Percentiles rank a stretch among this genome's conserved stretches.
phyloP scores from a whole-genome alignment of 1,140 invertebrate genomes.

The Bombus breviceps region DNA sequence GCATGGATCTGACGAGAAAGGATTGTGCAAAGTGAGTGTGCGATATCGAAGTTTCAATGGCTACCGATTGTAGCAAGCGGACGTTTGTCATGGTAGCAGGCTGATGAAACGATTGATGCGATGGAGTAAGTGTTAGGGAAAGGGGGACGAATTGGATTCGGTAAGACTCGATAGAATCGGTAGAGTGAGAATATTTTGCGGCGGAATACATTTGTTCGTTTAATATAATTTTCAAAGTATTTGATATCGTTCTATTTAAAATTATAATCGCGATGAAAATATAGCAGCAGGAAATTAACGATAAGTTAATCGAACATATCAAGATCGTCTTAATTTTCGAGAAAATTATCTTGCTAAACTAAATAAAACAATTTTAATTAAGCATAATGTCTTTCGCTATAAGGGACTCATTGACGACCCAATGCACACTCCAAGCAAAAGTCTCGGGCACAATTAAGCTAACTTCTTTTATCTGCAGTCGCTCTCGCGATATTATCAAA shows the following conservation, averaged over 20 bases:
- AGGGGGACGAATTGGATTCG: no score
- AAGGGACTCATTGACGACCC: no score
- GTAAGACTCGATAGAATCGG: not conserved
- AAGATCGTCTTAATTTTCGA: no score
- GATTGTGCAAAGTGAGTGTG: not conserved
- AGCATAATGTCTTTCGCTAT: no score
- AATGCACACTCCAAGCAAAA: not conserved
- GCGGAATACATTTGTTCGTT: not conserved
- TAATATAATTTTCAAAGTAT: not conserved
- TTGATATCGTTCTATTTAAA: not conserved
- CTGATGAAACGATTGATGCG: not conserved
- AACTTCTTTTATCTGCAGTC: not conserved
- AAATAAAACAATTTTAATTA: no score
- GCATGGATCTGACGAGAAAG: not conserved
- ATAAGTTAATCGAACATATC: no score
- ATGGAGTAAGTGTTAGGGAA: no score
- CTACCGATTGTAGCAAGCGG: not conserved
- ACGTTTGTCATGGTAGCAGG: not conserved
- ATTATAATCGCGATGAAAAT: no score
- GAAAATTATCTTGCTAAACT: no score
- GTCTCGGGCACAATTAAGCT: no score
- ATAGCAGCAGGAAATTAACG: no score
- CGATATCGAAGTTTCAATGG: not conserved
- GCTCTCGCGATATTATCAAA: not conserved
- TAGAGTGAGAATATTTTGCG: not conserved